Percentiles rank a stretch among this genome's conserved stretches.
Evolutionary conservation across 2,888 invertebrate species (phyloP).

Genomic region (Dione juno): DNA sequence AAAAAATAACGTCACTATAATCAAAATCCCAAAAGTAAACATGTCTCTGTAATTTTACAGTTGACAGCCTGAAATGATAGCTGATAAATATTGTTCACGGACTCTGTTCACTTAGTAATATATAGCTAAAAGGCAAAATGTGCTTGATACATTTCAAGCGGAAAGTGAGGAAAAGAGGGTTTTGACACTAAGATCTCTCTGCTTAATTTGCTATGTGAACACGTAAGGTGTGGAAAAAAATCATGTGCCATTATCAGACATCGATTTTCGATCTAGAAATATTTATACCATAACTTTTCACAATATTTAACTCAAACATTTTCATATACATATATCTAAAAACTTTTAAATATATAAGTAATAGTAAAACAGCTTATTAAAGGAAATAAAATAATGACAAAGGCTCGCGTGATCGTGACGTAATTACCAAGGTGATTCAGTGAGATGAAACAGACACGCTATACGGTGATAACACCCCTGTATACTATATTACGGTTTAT

Average conservation of each 20-base stretch:
- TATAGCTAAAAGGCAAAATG: too few species aligned
- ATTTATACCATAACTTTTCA: too few species aligned
- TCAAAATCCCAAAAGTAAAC: conserved; percentile 7
- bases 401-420: conserved; percentile 21
- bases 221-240: too few species aligned
- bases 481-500: background rate
- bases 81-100: background rate
- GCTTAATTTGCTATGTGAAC: too few species aligned
- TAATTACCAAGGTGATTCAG: conserved; percentile 24
- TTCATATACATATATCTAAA: too few species aligned
- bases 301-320: too few species aligned
- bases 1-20: background rate
- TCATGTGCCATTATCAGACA: too few species aligned
- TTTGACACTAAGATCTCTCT: too few species aligned
- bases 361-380: conserved; percentile 27
- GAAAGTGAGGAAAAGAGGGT: too few species aligned
- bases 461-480: background rate
- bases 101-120: too few species aligned
- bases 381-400: conserved; percentile 27
- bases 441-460: conserved; percentile 24
- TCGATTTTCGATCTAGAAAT: too few species aligned
- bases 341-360: background rate
- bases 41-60: conserved; percentile 8
- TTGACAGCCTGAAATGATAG: background rate
- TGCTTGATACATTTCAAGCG: too few species aligned